Percentiles rank a stretch among this genome's conserved stretches.
Evolutionary conservation across 2,797 vertebrate genomes (phyloP).

Genomic region (Urocyon cinereoargenteus): DNA sequence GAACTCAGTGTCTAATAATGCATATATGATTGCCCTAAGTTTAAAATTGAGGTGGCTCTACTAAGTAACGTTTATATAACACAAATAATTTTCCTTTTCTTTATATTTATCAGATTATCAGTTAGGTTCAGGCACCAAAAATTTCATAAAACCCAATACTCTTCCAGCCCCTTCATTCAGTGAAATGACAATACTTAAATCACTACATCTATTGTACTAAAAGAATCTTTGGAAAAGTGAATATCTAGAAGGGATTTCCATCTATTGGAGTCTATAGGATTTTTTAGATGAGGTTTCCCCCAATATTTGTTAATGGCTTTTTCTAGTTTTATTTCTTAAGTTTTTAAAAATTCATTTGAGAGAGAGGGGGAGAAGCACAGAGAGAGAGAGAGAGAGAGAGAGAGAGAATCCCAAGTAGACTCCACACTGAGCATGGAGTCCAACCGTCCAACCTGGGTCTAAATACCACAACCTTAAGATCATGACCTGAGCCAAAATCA

Average conservation of each 20-base stretch:
- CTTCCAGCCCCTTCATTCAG: neutral
- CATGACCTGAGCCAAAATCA: neutral
- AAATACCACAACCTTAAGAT: neutral
- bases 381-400: too few species aligned
- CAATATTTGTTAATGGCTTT: neutral
- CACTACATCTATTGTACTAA: neutral
- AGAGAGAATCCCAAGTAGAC: neutral
- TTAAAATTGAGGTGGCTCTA: constrained; percentile 35
- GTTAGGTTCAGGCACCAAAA: neutral
- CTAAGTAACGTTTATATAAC: neutral
- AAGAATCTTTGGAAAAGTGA: neutral
- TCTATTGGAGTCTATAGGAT: neutral
- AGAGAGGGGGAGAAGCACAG: too few species aligned
- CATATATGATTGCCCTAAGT: neutral
- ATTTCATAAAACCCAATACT: neutral
- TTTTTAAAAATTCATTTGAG: neutral
- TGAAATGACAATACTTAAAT: neutral
- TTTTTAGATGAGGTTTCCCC: neutral
- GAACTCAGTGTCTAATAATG: neutral
- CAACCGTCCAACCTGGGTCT: neutral
- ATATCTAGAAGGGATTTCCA: neutral
- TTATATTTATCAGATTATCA: neutral
- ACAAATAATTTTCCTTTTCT: neutral
- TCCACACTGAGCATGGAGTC: neutral
- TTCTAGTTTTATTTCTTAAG: neutral